Evolutionary conservation across 53 echinoderm and acorn worm genomes (phyloP).

Genomic region (Henricia sp.): DNA sequence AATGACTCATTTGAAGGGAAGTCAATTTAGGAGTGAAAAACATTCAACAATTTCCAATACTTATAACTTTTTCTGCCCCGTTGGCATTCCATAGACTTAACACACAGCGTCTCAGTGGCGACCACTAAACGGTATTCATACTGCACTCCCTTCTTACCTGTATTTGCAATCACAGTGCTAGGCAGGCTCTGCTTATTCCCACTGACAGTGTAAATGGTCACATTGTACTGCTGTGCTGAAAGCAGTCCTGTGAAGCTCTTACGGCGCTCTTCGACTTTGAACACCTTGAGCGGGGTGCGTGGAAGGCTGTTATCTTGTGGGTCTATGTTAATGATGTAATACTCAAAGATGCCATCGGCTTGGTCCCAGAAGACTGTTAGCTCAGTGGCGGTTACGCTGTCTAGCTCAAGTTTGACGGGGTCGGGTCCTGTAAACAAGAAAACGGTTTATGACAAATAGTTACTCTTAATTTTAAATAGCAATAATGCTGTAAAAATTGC

Average conservation of each 20-base stretch:
- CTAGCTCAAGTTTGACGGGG: constrained; percentile 27
- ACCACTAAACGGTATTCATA: background rate
- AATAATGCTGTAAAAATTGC: background rate
- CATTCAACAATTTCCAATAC: no score
- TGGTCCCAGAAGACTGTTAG: constrained; percentile 57
- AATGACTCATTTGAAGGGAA: no score
- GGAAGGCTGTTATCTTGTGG: constrained; percentile 47
- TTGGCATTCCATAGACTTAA: no score
- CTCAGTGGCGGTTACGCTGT: constrained; percentile 16
- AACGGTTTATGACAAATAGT: background rate
- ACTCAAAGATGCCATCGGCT: constrained; percentile 54
- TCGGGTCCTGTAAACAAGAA: constrained; percentile 13
- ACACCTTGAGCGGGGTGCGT: constrained; percentile 8
- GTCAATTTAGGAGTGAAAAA: no score
- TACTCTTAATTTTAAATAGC: background rate
- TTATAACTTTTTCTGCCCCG: no score
- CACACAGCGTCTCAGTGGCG: no score
- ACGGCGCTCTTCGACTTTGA: background rate
- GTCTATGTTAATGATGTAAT: constrained; percentile 47
- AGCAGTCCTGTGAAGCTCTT: constrained; percentile 44
- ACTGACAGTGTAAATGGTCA: constrained; percentile 47
- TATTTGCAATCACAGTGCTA: constrained; percentile 19
- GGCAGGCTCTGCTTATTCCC: constrained; percentile 14
- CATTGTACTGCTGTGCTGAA: constrained; percentile 45
- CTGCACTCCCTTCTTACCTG: constrained; percentile 28